These are phyloP conservation scores for Turdus rufiventris DNA, from an alignment of 2,113 vertebrate genomes.

Conservation along the genomic window DNA sequence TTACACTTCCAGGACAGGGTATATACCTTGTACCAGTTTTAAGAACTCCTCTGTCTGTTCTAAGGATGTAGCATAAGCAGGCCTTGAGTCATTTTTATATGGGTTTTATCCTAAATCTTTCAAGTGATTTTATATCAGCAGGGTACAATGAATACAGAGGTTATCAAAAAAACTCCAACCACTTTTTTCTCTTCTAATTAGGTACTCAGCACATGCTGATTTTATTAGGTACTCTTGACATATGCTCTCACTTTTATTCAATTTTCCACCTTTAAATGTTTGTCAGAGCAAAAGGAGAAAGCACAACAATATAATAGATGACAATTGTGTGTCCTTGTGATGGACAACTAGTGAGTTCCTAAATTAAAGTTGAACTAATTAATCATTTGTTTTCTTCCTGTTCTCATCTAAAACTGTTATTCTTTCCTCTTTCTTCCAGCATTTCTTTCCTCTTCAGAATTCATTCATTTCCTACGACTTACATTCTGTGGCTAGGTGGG, in stretches of 20 bases:
- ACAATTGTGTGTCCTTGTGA: conserved; percentile 75
- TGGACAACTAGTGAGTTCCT: conserved; percentile 68
- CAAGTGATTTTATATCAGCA: not conserved
- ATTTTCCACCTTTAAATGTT: conserved; percentile 71
- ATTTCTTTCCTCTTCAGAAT: not conserved
- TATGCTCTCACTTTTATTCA: not conserved
- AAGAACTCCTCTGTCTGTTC: not conserved
- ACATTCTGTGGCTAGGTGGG: not conserved
- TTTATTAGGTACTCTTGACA: not conserved
- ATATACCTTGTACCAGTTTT: not conserved
- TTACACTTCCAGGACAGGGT: not conserved
- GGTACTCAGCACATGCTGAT: not conserved
- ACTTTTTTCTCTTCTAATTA: not conserved
- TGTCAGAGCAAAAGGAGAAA: conserved; percentile 69
- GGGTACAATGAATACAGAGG: not conserved
- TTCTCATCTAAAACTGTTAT: not conserved
- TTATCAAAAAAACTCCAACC: not conserved
- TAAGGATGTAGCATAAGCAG: not conserved
- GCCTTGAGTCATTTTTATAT: not conserved
- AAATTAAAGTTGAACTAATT: not conserved
- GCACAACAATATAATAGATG: conserved; percentile 72
- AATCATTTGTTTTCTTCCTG: not conserved
- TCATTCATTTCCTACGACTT: not conserved
- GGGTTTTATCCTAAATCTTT: not conserved
- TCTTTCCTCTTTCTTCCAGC: not conserved